Evolutionary conservation across 2,888 invertebrate genomes (phyloP).

Genomic region (Metellina segmentata): DNA sequence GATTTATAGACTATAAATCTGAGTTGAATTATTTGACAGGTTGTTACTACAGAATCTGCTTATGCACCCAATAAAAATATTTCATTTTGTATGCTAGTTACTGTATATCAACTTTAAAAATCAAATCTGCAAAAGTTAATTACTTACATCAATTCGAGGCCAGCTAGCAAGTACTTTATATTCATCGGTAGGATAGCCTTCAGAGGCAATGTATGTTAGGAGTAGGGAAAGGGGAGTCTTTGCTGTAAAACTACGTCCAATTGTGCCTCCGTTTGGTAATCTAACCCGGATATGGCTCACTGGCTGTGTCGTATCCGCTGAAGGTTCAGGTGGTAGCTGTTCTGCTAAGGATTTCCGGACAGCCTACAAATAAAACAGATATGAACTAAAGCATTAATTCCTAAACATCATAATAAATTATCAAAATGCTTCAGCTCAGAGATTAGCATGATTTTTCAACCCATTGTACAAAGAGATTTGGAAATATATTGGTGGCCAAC

Average conservation of each 20-base stretch:
- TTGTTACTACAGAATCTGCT: too few relatives aligned
- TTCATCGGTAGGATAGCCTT: constrained; percentile 92
- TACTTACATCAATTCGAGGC: constrained; percentile 96
- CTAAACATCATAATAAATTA: too few relatives aligned
- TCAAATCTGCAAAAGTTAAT: not conserved
- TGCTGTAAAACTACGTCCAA: constrained; percentile 89
- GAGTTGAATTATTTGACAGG: too few relatives aligned
- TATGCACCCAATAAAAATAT: too few relatives aligned
- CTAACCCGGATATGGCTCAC: constrained; percentile 86
- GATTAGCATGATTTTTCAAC: too few relatives aligned
- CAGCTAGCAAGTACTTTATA: constrained; percentile 96
- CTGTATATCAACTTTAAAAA: too few relatives aligned
- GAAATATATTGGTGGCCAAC: too few relatives aligned
- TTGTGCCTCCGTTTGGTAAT: constrained; percentile 88
- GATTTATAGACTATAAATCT: too few relatives aligned
- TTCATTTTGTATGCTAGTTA: too few relatives aligned
- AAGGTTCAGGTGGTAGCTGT: constrained; percentile 81
- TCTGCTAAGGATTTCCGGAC: constrained; percentile 81
- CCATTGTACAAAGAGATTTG: too few relatives aligned
- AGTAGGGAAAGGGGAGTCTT: constrained; percentile 86
- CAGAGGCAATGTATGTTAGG: constrained; percentile 92
- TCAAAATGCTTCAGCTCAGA: too few relatives aligned
- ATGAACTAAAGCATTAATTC: not conserved
- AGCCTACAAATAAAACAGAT: constrained; percentile 79
- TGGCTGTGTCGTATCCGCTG: constrained; percentile 79